Percentiles rank a stretch among this genome's conserved stretches.
phyloP scores from a whole-genome alignment of 2,888 invertebrate genomes.

The Diadegma fenestrale region DNA sequence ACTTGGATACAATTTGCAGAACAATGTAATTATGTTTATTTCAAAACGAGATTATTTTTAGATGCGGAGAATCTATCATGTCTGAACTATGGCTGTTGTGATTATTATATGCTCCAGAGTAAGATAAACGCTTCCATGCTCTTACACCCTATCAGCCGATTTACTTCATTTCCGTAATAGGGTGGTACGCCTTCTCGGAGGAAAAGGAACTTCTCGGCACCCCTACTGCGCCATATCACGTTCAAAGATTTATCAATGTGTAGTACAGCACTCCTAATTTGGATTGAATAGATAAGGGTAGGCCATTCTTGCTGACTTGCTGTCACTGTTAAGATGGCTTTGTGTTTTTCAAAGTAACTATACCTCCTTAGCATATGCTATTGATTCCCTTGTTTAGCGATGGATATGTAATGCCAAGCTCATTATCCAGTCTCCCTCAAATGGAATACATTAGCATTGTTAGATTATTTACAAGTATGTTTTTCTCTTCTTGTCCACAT shows the following conservation, averaged over 20 bases:
- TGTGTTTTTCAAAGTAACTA: no score
- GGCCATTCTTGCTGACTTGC: no score
- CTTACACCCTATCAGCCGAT: slow-evolving; percentile 77
- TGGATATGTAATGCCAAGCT: no score
- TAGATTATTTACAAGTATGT: neutral
- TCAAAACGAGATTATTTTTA: neutral
- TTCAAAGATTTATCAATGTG: neutral
- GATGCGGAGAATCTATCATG: slow-evolving; percentile 4
- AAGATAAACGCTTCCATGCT: slow-evolving; percentile 78
- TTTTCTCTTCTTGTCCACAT: neutral
- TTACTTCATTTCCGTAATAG: slow-evolving; percentile 78
- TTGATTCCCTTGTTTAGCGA: no score
- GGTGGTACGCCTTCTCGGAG: slow-evolving; percentile 30
- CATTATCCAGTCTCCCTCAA: neutral
- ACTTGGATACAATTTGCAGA: no score
- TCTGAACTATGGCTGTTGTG: slow-evolving; percentile 61
- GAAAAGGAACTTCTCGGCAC: slow-evolving; percentile 8
- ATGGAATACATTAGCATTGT: neutral
- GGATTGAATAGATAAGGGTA: no score
- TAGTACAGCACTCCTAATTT: neutral
- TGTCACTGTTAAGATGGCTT: no score
- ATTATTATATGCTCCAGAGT: slow-evolving; percentile 73
- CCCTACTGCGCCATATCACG: neutral
- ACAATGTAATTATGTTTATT: no score
- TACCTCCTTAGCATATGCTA: no score